Percentiles rank a stretch among this genome's conserved stretches.
These are phyloP conservation scores for Pollicipes pollicipes DNA, from an alignment of 1,140 invertebrate species.

Conservation along the genomic window DNA sequence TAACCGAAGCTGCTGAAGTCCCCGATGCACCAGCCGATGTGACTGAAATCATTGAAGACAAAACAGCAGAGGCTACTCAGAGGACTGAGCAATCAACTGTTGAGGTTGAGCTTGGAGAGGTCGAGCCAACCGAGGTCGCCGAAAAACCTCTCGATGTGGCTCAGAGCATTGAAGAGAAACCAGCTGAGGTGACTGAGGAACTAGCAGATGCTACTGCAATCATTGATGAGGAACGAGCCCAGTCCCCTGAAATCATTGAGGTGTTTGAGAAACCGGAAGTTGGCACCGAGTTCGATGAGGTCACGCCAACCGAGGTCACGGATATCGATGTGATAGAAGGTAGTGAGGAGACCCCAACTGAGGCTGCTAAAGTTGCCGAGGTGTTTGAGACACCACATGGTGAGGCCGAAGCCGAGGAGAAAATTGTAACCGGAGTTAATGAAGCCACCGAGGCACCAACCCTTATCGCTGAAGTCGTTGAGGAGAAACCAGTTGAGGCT, in stretches of 20 bases:
- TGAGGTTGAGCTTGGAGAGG: too few relatives aligned
- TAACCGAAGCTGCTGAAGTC: not conserved
- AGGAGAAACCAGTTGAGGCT: conserved; percentile 12
- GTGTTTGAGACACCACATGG: not conserved
- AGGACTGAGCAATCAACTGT: not conserved
- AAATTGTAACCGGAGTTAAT: not conserved
- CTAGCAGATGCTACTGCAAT: not conserved
- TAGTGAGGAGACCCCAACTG: too few relatives aligned
- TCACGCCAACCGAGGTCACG: not conserved
- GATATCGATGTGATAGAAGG: not conserved
- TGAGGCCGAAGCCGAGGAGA: not conserved
- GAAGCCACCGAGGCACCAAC: not conserved
- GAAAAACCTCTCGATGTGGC: too few relatives aligned
- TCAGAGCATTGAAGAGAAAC: too few relatives aligned
- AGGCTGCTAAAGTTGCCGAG: not conserved
- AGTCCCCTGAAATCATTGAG: not conserved
- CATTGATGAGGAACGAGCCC: not conserved
- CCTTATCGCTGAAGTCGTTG: conserved; percentile 8
- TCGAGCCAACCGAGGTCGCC: too few relatives aligned
- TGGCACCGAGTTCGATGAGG: not conserved
- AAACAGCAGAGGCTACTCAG: not conserved
- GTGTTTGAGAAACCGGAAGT: not conserved
- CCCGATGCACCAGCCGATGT: too few relatives aligned
- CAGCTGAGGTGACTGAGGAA: not conserved
- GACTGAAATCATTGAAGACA: too few relatives aligned